Base-by-base conservation (phyloP, 2,113 vertebrate genomes). In the Oryctolagus cuniculus region DNA sequence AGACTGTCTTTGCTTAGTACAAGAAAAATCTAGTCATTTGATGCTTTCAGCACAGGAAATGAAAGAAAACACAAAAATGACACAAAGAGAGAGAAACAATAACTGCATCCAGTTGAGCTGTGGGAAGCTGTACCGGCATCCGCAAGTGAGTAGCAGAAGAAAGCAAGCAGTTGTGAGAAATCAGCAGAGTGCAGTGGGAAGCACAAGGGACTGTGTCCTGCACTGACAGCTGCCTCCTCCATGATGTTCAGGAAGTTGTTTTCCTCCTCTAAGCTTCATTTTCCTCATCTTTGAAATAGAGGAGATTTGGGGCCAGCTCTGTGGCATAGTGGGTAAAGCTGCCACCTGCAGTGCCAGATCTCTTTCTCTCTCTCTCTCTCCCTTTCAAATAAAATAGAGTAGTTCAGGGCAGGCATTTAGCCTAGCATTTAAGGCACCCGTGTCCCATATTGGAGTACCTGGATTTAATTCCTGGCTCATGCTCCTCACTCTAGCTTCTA, bases 1-100 rank as follows among this genome's bases (percentile, higher is more conserved):
- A 97, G 34, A n/a, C 93, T 88, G 12, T 94, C 90, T 98, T 98
- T 97, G 89, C 96, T 92, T 89, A 73, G 38, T 95, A 91, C 89
- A 94, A 95, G 88, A 93, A 92, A 73, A 95, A 63, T 95, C 90
- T 86, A 94, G 82, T 86, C 58, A 82, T 79, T 97, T 97, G 92
- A 93, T 3, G 88, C 69, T 96, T 95, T 96, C 77, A 80, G 80
- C 0, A 0, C 70, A 95, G 90, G 53, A 97, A 96, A 93, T 91
- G 90, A 96, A 92, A 78, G 90, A 83, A 85, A 79, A 75, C 84
- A 75, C 34, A 93, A 69, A 94, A 87, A 38, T 87, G 66, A 89
- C 55, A 89, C 55, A 81, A 69, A 74, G 22, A n/a, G 6, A n/a
- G 24, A 74, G 31, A 91, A 90, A 87, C 63, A 79, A 72, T 73